Evolutionary conservation across 2,113 vertebrate genomes (phyloP).

Genomic region (Galeopterus variegatus): DNA sequence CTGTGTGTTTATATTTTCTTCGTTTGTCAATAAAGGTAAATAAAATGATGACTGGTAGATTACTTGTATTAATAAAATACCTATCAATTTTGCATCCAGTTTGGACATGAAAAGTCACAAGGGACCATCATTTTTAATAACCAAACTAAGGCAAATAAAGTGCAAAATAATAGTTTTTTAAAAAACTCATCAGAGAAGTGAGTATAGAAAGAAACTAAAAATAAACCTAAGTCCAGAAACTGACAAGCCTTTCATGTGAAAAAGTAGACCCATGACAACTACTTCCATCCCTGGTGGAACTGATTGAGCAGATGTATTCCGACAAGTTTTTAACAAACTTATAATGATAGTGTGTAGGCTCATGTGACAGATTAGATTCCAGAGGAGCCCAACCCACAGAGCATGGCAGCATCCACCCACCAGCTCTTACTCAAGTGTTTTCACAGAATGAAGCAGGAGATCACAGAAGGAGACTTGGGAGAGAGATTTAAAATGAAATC

Average conservation of each 20-base stretch:
- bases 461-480: neutral
- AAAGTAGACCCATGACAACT: neutral
- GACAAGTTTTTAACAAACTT: neutral
- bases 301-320: neutral
- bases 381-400: neutral
- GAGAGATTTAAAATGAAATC: neutral
- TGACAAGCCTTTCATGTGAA: neutral
- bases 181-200: neutral
- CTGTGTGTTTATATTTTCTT: slow-evolving; percentile 30
- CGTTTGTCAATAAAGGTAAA: neutral
- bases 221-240: neutral
- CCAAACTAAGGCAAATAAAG: neutral
- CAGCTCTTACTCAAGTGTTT: neutral
- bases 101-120: slow-evolving; percentile 9
- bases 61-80: neutral
- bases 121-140: neutral
- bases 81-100: neutral
- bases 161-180: neutral
- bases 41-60: neutral
- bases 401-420: neutral
- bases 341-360: neutral
- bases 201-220: neutral
- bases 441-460: neutral
- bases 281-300: neutral
- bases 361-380: no score